Evolutionary conservation across 2,888 invertebrate species (phyloP).

Genomic region (Drosophila anomalipes): DNA sequence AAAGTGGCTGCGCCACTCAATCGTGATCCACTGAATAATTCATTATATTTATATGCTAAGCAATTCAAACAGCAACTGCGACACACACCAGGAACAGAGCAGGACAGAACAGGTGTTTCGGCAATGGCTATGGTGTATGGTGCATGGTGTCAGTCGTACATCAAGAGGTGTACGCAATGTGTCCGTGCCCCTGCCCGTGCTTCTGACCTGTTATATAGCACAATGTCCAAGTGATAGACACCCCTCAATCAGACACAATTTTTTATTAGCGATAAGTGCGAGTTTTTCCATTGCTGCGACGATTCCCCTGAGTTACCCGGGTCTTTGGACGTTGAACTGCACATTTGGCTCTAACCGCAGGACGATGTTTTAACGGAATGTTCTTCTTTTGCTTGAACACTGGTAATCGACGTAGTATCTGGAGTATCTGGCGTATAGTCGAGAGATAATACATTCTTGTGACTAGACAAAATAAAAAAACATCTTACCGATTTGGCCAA

Average conservation of each 20-base stretch:
- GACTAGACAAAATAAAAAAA: rapidly evolving
- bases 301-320: not conserved
- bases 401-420: not conserved
- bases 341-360: not conserved
- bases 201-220: slow-evolving; percentile 39
- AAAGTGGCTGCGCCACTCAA: slow-evolving; percentile 34
- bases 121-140: not conserved
- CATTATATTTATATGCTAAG: slow-evolving; percentile 59
- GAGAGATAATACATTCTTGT: not conserved
- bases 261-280: not conserved
- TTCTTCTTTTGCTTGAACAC: not conserved
- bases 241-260: not conserved
- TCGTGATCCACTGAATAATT: slow-evolving; percentile 61
- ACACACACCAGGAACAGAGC: slow-evolving; percentile 35
- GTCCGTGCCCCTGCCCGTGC: slow-evolving; percentile 25
- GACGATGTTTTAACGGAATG: not conserved
- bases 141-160: not conserved
- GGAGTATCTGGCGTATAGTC: not conserved
- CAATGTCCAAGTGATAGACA: not conserved
- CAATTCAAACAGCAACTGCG: slow-evolving; percentile 56
- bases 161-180: slow-evolving; percentile 6
- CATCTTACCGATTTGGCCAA: slow-evolving; percentile 19
- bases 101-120: slow-evolving; percentile 38
- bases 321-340: not conserved
- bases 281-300: not conserved